A percentile compares a stretch with the other conserved stretches of the same genome.
Evolutionary conservation across 2,797 vertebrate species (phyloP).

Genomic region (Diplodus sargus): DNA sequence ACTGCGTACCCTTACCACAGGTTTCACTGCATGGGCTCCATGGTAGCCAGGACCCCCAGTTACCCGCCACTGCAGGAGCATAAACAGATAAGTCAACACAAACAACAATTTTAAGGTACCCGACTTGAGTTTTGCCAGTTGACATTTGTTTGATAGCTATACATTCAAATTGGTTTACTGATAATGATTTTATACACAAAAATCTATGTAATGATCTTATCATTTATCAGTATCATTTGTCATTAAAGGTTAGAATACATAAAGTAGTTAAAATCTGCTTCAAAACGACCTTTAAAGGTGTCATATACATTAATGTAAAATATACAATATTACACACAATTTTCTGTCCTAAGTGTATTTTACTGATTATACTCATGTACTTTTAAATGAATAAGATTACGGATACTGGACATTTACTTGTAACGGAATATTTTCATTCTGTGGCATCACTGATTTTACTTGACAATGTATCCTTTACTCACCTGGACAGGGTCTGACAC

Average conservation of each 20-base stretch:
- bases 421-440: too few species aligned
- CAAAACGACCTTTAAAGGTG: too few species aligned
- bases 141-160: not conserved
- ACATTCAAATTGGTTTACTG: not conserved
- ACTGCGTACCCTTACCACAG: constrained; percentile 92
- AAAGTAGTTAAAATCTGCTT: too few species aligned
- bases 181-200: not conserved
- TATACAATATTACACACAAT: too few species aligned
- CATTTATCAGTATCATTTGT: too few species aligned
- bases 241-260: too few species aligned
- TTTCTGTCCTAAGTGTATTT: not conserved
- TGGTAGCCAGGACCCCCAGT: constrained; percentile 92
- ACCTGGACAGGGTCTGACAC: constrained; percentile 92
- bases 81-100: not conserved
- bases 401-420: too few species aligned
- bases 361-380: not conserved
- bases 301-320: too few species aligned
- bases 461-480: constrained; percentile 22
- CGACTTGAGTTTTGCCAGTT: not conserved
- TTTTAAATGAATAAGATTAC: not conserved
- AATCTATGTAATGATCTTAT: not conserved
- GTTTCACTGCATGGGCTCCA: constrained; percentile 93
- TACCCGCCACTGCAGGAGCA: constrained; percentile 86
- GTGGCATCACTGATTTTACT: too few species aligned
- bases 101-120: not conserved